phyloP scores from a whole-genome alignment of 2,113 vertebrate species.

The Oncorhynchus gorbuscha region DNA sequence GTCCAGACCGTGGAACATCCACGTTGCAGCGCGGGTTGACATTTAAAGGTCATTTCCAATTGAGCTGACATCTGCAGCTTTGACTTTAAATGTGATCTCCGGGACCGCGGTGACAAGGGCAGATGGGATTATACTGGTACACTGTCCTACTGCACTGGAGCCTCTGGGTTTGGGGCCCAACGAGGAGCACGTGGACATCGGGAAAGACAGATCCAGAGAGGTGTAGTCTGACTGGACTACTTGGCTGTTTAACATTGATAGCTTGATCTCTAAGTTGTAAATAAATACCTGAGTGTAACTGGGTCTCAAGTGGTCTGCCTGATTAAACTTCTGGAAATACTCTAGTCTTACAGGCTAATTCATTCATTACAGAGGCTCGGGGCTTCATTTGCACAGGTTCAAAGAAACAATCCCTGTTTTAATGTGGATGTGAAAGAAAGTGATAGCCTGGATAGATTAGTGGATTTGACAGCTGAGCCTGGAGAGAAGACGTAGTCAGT shows the following conservation, averaged over 20 bases:
- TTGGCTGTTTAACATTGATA: conserved; percentile 13
- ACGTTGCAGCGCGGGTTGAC: no score
- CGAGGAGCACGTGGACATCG: no score
- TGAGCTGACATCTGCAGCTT: no score
- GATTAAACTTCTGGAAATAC: conserved; percentile 16
- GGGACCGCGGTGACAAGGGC: no score
- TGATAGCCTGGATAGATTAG: conserved; percentile 44
- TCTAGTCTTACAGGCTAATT: conserved; percentile 15
- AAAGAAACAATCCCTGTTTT: conserved; percentile 16
- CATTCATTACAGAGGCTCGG: conserved; percentile 17
- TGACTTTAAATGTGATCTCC: no score
- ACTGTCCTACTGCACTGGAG: no score
- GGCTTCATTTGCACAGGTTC: conserved; percentile 5
- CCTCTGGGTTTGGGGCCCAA: no score
- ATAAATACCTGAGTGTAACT: conserved; percentile 5
- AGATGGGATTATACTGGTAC: no score
- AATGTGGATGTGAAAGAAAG: conserved; percentile 25
- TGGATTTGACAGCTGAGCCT: conserved; percentile 39
- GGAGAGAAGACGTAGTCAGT: conserved; percentile 16
- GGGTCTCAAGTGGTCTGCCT: conserved; percentile 13
- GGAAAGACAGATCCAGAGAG: not conserved
- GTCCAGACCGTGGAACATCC: no score
- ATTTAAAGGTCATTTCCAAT: no score
- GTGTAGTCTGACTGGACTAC: conserved; percentile 1
- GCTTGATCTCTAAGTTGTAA: not conserved